Evolutionary conservation across 2,113 vertebrate species (phyloP).

Genomic region (Malaclemys terrapin): DNA sequence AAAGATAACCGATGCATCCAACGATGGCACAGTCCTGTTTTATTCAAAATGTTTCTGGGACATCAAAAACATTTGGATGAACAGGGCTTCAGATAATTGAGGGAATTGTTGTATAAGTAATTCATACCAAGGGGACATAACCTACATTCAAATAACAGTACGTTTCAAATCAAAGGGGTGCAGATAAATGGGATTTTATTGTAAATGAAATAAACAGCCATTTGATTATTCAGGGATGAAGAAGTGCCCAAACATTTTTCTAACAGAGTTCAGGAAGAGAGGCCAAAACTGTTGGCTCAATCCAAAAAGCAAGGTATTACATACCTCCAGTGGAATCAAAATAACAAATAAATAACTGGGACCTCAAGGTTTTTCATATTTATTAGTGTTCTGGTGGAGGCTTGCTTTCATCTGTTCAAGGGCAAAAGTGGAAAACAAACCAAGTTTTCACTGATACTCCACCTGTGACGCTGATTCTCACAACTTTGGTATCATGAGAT

Average conservation of each 20-base stretch:
- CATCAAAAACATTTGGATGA: constrained; percentile 78
- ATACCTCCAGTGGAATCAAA: background rate
- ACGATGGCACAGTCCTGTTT: constrained; percentile 59
- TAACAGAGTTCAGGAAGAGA: background rate
- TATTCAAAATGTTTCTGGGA: constrained; percentile 69
- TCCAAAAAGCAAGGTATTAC: background rate
- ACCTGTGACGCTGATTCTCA: background rate
- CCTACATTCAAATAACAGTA: constrained; percentile 72
- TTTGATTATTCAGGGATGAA: constrained; percentile 52
- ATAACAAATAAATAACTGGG: background rate
- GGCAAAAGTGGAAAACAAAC: background rate
- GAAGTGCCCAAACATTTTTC: background rate
- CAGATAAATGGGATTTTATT: constrained; percentile 66
- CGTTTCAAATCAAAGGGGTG: constrained; percentile 73
- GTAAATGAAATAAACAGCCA: constrained; percentile 27
- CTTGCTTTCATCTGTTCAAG: background rate
- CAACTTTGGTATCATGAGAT: background rate
- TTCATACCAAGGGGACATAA: constrained; percentile 77
- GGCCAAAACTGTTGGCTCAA: background rate
- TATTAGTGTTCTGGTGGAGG: background rate
- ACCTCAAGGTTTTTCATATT: background rate
- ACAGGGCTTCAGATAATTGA: constrained; percentile 73
- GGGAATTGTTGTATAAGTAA: constrained; percentile 74
- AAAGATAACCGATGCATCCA: constrained; percentile 56
- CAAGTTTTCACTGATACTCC: background rate